Evolutionary conservation across 2,797 vertebrate species (phyloP).

Genomic region (Eleutherodactylus coqui): DNA sequence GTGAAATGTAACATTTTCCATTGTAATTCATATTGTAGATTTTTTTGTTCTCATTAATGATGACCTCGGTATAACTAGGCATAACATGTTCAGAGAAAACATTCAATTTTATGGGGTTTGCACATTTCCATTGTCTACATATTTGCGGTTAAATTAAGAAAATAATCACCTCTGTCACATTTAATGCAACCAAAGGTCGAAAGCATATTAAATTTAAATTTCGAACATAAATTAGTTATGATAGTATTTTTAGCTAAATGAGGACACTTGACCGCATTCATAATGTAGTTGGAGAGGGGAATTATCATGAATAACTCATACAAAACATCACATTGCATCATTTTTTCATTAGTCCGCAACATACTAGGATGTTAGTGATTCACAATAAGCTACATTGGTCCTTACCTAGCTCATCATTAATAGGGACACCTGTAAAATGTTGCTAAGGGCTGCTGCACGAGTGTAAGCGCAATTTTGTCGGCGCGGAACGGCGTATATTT

Average conservation of each 20-base stretch:
- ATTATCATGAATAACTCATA: conserved; percentile 27
- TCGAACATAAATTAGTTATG: conserved; percentile 44
- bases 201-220: conserved; percentile 31
- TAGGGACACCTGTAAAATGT: conserved; percentile 12
- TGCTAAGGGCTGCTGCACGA: too few relatives aligned
- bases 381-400: not conserved
- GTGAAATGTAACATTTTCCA: not conserved
- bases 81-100: conserved; percentile 7
- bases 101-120: conserved; percentile 20
- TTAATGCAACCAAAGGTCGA: conserved; percentile 46
- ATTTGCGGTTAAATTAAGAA: conserved; percentile 22
- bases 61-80: conserved; percentile 40
- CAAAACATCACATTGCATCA: not conserved
- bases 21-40: conserved; percentile 18
- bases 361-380: not conserved
- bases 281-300: conserved; percentile 12
- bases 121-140: conserved; percentile 43
- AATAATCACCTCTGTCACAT: conserved; percentile 33
- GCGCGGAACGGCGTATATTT: too few relatives aligned
- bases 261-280: conserved; percentile 36
- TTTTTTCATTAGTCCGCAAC: conserved; percentile 24
- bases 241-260: conserved; percentile 29
- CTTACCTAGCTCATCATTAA: not conserved
- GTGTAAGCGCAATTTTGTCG: too few relatives aligned
- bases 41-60: conserved; percentile 1